Conservation (phyloP, 2,888 invertebrate species). For the Lycocerus yunnanus region DNA sequence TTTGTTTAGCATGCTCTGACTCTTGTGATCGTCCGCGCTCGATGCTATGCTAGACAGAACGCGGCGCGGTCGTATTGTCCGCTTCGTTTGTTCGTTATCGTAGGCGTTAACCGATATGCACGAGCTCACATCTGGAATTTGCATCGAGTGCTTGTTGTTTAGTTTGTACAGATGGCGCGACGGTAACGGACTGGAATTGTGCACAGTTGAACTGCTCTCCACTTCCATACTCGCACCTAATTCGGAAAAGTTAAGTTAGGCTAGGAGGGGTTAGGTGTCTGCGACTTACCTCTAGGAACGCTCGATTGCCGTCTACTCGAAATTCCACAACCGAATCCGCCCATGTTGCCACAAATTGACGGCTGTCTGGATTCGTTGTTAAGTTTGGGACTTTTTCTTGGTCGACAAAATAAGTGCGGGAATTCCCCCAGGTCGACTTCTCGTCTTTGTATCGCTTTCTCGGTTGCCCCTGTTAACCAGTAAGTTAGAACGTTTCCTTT, state of each 20-base stretch:
- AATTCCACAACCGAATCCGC: conserved; percentile 54
- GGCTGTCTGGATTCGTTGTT: conserved; percentile 78
- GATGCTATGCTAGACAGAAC: conserved; percentile 71
- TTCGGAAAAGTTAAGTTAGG: not conserved
- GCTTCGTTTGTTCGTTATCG: conserved; percentile 49
- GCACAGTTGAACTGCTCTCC: conserved; percentile 62
- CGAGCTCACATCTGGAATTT: conserved; percentile 59
- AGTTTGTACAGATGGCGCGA: conserved; percentile 45
- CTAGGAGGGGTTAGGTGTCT: not conserved
- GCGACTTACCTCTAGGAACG: conserved; percentile 60
- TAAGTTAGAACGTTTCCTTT: conserved; percentile 82
- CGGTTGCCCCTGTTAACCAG: conserved; percentile 79
- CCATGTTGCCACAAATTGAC: conserved; percentile 65
- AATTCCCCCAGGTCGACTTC: conserved; percentile 72
- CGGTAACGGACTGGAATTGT: conserved; percentile 59
- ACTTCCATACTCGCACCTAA: conserved; percentile 59
- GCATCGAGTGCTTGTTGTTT: conserved; percentile 57
- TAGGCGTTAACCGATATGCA: conserved; percentile 57
- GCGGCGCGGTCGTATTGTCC: conserved; percentile 53
- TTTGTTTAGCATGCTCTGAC: conserved; percentile 47
- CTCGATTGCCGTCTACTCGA: conserved; percentile 70
- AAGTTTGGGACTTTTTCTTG: conserved; percentile 77
- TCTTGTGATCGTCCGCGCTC: conserved; percentile 61
- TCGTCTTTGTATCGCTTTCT: conserved; percentile 79
- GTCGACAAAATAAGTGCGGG: conserved; percentile 82